phyloP scores from a whole-genome alignment of 1,140 invertebrate genomes.

The Notospermus geniculatus region DNA sequence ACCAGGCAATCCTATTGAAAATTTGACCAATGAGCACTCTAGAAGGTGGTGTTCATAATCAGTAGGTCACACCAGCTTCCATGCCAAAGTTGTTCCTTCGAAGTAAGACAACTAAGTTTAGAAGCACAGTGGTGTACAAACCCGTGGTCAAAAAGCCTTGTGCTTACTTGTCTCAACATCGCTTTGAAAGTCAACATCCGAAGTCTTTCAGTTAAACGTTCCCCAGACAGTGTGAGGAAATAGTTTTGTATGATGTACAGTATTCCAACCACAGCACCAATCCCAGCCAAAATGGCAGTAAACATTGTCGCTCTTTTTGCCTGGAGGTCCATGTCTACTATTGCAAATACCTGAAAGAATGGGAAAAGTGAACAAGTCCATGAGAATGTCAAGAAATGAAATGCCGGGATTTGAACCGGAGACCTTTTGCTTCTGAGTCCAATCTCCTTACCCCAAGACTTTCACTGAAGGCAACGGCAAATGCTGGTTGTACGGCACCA shows the following conservation, averaged over 20 bases:
- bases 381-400: slow-evolving; percentile 5
- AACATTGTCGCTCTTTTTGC: slow-evolving; percentile 64
- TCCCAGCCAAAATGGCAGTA: slow-evolving; percentile 66
- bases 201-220: slow-evolving; percentile 55
- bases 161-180: slow-evolving; percentile 47
- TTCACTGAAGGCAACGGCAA: slow-evolving; percentile 76
- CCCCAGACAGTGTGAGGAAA: slow-evolving; percentile 44
- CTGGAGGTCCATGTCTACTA: slow-evolving; percentile 61
- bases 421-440: too few relatives aligned
- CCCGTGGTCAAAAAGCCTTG: too few relatives aligned
- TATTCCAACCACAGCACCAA: slow-evolving; percentile 66
- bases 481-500: slow-evolving; percentile 74
- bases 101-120: too few relatives aligned
- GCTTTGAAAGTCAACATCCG: slow-evolving; percentile 55
- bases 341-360: slow-evolving; percentile 38
- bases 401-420: too few relatives aligned
- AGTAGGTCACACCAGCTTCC: too few relatives aligned
- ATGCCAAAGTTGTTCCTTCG: too few relatives aligned
- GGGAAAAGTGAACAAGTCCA: slow-evolving; percentile 5
- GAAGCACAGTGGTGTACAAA: too few relatives aligned
- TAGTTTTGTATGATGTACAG: slow-evolving; percentile 61
- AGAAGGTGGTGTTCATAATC: too few relatives aligned
- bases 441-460: slow-evolving; percentile 75
- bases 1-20: too few relatives aligned
- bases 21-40: too few relatives aligned